Evolutionary conservation across 2,888 invertebrate species (phyloP).

Genomic region (Hypolimnas misippus): DNA sequence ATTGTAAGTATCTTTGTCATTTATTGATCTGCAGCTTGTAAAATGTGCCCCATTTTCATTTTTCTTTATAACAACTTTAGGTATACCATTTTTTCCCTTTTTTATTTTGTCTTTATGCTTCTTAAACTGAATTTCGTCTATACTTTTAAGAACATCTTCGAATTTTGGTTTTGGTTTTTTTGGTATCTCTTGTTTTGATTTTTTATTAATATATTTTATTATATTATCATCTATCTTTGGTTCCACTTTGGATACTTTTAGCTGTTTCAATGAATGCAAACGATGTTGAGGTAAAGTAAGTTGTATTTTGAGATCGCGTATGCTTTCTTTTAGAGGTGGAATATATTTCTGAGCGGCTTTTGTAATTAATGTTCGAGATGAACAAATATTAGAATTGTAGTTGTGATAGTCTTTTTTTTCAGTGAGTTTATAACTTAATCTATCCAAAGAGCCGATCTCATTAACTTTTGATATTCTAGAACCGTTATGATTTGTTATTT

Average conservation of each 20-base stretch:
- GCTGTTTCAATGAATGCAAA: constrained; percentile 69
- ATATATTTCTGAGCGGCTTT: constrained; percentile 82
- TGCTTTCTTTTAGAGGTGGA: constrained; percentile 71
- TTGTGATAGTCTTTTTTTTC: constrained; percentile 64
- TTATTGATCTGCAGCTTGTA: constrained; percentile 70
- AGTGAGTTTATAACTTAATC: constrained; percentile 66
- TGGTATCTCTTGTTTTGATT: constrained; percentile 50
- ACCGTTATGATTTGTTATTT: constrained; percentile 73
- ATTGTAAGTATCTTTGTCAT: constrained; percentile 59
- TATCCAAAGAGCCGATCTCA: constrained; percentile 49
- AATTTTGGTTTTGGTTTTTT: constrained; percentile 79
- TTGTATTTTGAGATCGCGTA: constrained; percentile 73
- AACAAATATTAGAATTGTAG: constrained; percentile 50
- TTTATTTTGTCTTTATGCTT: constrained; percentile 71
- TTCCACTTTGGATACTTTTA: constrained; percentile 69
- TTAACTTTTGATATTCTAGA: constrained; percentile 69
- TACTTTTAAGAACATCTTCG: constrained; percentile 80
- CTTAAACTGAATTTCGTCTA: constrained; percentile 77
- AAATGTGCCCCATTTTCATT: constrained; percentile 76
- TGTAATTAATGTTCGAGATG: constrained; percentile 68
- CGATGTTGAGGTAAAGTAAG: constrained; percentile 73
- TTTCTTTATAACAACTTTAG: constrained; percentile 81
- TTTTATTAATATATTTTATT: constrained; percentile 50
- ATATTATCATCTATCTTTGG: constrained; percentile 53
- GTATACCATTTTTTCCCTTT: constrained; percentile 67